phyloP scores from a whole-genome alignment of 2,113 vertebrate genomes.

The Rafetus swinhoei region DNA sequence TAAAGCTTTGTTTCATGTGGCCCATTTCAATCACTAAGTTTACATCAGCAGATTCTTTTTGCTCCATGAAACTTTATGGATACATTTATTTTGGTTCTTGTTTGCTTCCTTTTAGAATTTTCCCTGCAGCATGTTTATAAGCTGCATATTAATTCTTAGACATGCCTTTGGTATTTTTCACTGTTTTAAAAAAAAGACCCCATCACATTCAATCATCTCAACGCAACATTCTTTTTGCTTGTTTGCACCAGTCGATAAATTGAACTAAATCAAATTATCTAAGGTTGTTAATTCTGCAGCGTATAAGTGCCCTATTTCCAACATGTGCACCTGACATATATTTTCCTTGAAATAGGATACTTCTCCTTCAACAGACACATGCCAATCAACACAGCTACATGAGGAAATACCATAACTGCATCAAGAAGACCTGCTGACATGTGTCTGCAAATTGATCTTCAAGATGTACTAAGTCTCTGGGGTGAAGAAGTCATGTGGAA shows the following conservation, averaged over 20 bases:
- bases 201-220: slow-evolving; percentile 3
- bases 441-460: slow-evolving; percentile 35
- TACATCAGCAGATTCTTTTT: slow-evolving; percentile 17
- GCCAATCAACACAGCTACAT: background rate
- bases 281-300: slow-evolving; percentile 18
- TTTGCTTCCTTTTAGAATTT: slow-evolving; percentile 43
- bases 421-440: background rate
- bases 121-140: slow-evolving; percentile 23
- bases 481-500: background rate
- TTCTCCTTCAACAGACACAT: slow-evolving; percentile 25
- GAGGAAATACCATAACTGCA: slow-evolving; percentile 39
- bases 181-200: background rate
- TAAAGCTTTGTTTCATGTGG: slow-evolving; percentile 44
- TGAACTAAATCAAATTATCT: slow-evolving; percentile 9
- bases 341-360: slow-evolving; percentile 69
- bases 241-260: background rate
- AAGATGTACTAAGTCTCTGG: background rate
- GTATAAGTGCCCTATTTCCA: background rate
- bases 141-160: slow-evolving; percentile 6
- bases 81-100: slow-evolving; percentile 21
- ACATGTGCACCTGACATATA: slow-evolving; percentile 53
- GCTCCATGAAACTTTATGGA: slow-evolving; percentile 10
- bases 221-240: background rate
- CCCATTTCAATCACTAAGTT: slow-evolving; percentile 3
- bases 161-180: slow-evolving; percentile 41